Evolutionary conservation across 2,888 invertebrate species (phyloP).

Genomic region (Clanis bilineata): DNA sequence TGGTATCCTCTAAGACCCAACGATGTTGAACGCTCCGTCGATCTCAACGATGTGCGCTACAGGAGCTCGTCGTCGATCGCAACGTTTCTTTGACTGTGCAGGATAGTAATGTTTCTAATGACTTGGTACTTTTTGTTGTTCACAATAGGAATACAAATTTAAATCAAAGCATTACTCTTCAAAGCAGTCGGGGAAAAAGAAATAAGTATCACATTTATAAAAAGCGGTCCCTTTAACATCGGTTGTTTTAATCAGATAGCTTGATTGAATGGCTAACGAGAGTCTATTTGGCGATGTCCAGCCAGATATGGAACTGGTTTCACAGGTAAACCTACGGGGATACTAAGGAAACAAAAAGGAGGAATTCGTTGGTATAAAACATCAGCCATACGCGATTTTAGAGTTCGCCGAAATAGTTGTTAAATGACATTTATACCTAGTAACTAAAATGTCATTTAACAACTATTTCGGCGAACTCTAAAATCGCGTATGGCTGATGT

Average conservation of each 20-base stretch:
- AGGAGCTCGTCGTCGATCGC: too few relatives aligned
- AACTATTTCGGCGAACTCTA: too few relatives aligned
- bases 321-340: slow-evolving; percentile 9
- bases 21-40: too few relatives aligned
- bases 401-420: not conserved
- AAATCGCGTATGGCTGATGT: too few relatives aligned
- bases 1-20: too few relatives aligned
- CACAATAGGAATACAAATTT: not conserved
- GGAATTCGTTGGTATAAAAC: not conserved
- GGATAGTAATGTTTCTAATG: too few relatives aligned
- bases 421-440: too few relatives aligned
- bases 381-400: not conserved
- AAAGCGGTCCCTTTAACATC: not conserved
- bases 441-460: not conserved
- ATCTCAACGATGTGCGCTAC: too few relatives aligned
- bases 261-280: slow-evolving; percentile 13
- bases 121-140: too few relatives aligned
- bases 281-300: slow-evolving; percentile 5
- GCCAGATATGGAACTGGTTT: slow-evolving; percentile 15
- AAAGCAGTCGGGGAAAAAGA: too few relatives aligned
- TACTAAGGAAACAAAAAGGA: not conserved
- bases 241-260: slow-evolving; percentile 14
- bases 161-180: too few relatives aligned
- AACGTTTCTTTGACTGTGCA: too few relatives aligned
- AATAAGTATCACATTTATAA: not conserved